Base-by-base conservation (phyloP, 2,113 vertebrate genomes). In the Marmota flaviventris region DNA sequence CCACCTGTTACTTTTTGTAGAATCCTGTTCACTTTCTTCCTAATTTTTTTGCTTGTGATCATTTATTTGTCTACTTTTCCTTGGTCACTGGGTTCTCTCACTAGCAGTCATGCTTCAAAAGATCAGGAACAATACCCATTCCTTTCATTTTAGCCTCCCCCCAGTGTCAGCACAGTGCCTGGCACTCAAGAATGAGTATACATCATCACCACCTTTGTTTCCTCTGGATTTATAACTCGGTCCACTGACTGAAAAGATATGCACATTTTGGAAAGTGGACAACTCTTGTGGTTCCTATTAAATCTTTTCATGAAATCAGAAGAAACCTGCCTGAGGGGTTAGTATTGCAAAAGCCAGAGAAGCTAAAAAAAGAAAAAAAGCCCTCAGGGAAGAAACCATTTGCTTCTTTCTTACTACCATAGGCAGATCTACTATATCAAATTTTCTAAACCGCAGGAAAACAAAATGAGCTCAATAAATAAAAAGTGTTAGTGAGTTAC, bases 381-480 rank as follows among this genome's bases (percentile, higher is more conserved):
- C 2, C 18, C 20, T 39, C 39, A 6, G 12, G n/a, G 16, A 79
- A 9, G 53, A 5, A 25, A 58, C 5, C 29, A 24, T 73, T 75
- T 73, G 20, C 45, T 86, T 58, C 42, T 79, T 83, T 78, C 76
- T 90, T 39, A 53, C 4, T 53, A 58, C 5, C 29, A 6, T 29
- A 93, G 75, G 45, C 11, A 79, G 32, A 82, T 67, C 51, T 70
- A 91, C 63, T 61, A 14, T 29, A 87, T 58, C 39, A 61, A 75
- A 88, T 27, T 77, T 89, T 83, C 29, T 75, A 72, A 73, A 32
- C 34, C 85, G 85, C 29, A 87, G 56, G 16, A 91, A 93, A 95
- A 76, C 39, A 89, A 91, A 97, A 82, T 67, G 90, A 91, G 87
- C 10, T 70, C 73, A 79, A 72, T 48, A 32, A 56, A 91, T 86